These are phyloP conservation scores for Caenorhabditis auriculariae DNA, from an alignment of 2,888 invertebrate genomes.

Conservation along the genomic window DNA sequence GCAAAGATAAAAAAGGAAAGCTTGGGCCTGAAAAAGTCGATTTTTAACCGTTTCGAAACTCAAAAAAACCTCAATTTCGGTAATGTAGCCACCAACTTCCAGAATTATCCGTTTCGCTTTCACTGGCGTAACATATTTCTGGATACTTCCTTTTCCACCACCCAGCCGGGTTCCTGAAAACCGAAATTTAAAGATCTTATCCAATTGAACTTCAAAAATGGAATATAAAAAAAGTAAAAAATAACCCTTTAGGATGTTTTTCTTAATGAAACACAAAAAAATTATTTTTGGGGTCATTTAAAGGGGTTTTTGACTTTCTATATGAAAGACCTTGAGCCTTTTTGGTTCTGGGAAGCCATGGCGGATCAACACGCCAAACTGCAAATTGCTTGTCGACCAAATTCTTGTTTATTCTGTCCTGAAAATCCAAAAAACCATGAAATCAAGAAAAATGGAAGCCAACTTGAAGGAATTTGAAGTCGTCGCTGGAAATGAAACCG, in stretches of 20 bases:
- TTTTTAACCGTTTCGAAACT: constrained; percentile 6
- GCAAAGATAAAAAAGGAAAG: constrained; percentile 72
- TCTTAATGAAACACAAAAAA: too few species aligned
- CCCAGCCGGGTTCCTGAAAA: constrained; percentile 69
- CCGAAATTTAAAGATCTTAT: too few species aligned
- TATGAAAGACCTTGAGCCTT: constrained; percentile 66
- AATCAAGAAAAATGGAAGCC: constrained; percentile 13
- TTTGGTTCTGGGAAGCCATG: constrained; percentile 92
- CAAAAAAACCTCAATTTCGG: constrained; percentile 71
- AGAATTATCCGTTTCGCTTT: constrained; percentile 86
- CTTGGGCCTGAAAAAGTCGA: constrained; percentile 42
- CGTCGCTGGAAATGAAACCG: constrained; percentile 53
- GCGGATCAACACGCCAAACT: constrained; percentile 87
- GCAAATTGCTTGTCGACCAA: constrained; percentile 82
- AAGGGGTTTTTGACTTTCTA: neutral
- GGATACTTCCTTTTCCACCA: constrained; percentile 90
- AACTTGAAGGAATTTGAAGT: constrained; percentile 52
- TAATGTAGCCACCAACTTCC: constrained; percentile 87
- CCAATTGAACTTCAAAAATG: too few species aligned
- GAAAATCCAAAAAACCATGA: too few species aligned
- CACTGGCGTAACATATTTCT: constrained; percentile 91
- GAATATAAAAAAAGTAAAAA: too few species aligned
- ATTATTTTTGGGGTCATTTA: neutral
- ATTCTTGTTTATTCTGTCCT: constrained; percentile 77
- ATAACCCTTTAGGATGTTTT: too few species aligned